Conservation (phyloP, 2,797 vertebrate genomes). For the Zenarchopterus dispar region DNA sequence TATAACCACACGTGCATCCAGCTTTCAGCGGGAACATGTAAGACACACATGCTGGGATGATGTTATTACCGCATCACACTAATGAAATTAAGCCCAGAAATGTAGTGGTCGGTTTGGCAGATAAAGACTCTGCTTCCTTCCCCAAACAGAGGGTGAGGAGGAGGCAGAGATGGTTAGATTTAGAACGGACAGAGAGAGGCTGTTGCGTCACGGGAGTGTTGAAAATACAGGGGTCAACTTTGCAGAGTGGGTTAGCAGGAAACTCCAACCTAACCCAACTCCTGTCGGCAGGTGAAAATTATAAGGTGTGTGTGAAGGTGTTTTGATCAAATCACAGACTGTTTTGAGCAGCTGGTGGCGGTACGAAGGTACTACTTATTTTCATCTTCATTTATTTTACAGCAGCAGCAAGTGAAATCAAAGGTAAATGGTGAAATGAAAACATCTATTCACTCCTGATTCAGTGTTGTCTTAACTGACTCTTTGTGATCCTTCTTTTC, state of each 20-base stretch:
- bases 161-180: slow-evolving; percentile 1
- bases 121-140: slow-evolving; percentile 62
- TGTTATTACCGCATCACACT: slow-evolving; percentile 64
- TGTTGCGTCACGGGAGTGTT: slow-evolving; percentile 35
- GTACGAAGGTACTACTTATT: not conserved
- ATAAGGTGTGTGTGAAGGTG: slow-evolving; percentile 2
- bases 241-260: slow-evolving; percentile 21
- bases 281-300: slow-evolving; percentile 16
- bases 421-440: too few relatives aligned
- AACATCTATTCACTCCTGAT: too few relatives aligned
- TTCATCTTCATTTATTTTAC: not conserved
- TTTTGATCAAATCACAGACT: slow-evolving; percentile 24
- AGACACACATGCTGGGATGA: slow-evolving; percentile 42
- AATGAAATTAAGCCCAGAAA: slow-evolving; percentile 72
- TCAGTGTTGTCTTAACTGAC: too few relatives aligned
- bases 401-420: too few relatives aligned
- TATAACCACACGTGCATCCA: slow-evolving; percentile 9
- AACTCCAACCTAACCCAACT: slow-evolving; percentile 20
- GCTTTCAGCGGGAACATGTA: slow-evolving; percentile 26
- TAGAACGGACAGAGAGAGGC: slow-evolving; percentile 22
- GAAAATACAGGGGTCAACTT: slow-evolving; percentile 52
- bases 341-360: slow-evolving; percentile 5
- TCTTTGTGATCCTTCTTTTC: too few relatives aligned
- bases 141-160: slow-evolving; percentile 34
- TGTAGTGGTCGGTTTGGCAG: slow-evolving; percentile 52